A percentile compares a stretch with the other conserved stretches of the same genome.
These are phyloP conservation scores for Ypsolopha sequella DNA, from an alignment of 2,888 invertebrate genomes.

Conservation along the genomic window DNA sequence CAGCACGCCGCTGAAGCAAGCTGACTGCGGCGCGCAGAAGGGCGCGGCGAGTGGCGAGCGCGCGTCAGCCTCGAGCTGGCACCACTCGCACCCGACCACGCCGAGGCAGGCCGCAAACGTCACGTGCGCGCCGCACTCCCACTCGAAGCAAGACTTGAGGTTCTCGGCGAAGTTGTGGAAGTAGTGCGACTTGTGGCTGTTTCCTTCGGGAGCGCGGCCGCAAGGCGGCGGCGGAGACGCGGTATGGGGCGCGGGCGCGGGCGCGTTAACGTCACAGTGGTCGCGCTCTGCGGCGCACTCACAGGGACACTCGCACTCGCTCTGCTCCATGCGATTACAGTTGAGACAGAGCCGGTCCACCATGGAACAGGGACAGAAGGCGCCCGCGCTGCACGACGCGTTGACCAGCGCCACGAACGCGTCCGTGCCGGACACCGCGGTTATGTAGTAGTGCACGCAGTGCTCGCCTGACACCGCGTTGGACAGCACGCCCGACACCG, in stretches of 20 bases:
- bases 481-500: slow-evolving; percentile 79
- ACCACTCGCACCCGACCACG: slow-evolving; percentile 93
- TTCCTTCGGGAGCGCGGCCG: slow-evolving; percentile 32
- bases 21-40: slow-evolving; percentile 84
- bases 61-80: slow-evolving; percentile 83
- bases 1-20: slow-evolving; percentile 89
- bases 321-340: slow-evolving; percentile 94
- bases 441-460: slow-evolving; percentile 88
- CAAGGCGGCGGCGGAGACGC: slow-evolving; percentile 38
- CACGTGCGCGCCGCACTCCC: slow-evolving; percentile 76
- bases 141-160: slow-evolving; percentile 75
- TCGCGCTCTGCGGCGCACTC: slow-evolving; percentile 78
- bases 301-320: slow-evolving; percentile 95
- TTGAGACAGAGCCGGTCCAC: slow-evolving; percentile 90
- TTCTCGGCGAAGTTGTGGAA: slow-evolving; percentile 63
- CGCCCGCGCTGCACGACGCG: slow-evolving; percentile 84
- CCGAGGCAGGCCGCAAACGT: slow-evolving; percentile 77
- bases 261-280: slow-evolving; percentile 15
- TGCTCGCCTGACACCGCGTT: slow-evolving; percentile 91
- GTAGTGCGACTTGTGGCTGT: slow-evolving; percentile 46
- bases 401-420: slow-evolving; percentile 90
- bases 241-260: not conserved
- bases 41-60: slow-evolving; percentile 75
- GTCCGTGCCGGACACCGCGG: slow-evolving; percentile 87
- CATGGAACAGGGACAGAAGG: slow-evolving; percentile 94